A percentile compares a stretch with the other conserved stretches of the same genome.
These are phyloP conservation scores for Asbolus verrucosus DNA, from an alignment of 1,140 invertebrate species.

Conservation along the genomic window DNA sequence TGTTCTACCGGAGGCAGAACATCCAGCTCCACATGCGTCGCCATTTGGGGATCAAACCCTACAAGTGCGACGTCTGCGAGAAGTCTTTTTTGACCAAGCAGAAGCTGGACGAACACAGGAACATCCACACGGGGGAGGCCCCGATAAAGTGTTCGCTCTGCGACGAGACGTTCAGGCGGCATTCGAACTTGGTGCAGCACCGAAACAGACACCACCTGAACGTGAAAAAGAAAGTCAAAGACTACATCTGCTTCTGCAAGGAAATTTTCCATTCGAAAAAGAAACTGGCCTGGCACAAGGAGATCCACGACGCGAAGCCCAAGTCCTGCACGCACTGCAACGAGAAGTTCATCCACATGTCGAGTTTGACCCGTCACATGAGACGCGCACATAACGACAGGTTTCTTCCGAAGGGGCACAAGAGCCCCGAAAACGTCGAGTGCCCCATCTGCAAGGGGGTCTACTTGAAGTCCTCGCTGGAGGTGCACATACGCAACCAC, in stretches of 20 bases:
- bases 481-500: constrained; percentile 84
- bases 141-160: constrained; percentile 86
- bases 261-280: constrained; percentile 85
- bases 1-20: constrained; percentile 79
- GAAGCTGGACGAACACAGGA: constrained; percentile 82
- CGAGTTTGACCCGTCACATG: constrained; percentile 86
- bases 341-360: constrained; percentile 85
- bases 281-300: constrained; percentile 86
- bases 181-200: constrained; percentile 89
- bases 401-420: constrained; percentile 74
- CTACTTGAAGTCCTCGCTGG: constrained; percentile 81
- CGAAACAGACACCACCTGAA: constrained; percentile 78
- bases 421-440: constrained; percentile 77
- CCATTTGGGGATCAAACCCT: constrained; percentile 82
- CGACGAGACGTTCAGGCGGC: constrained; percentile 83
- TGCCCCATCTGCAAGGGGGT: constrained; percentile 85
- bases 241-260: constrained; percentile 86
- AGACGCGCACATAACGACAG: constrained; percentile 81
- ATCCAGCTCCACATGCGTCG: constrained; percentile 81
- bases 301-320: constrained; percentile 84
- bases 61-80: constrained; percentile 79
- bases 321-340: constrained; percentile 86
- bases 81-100: constrained; percentile 85
- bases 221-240: constrained; percentile 76
- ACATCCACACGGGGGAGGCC: constrained; percentile 83